phyloP scores from a whole-genome alignment of 2,888 invertebrate genomes.

The Danaus chrysippus region DNA sequence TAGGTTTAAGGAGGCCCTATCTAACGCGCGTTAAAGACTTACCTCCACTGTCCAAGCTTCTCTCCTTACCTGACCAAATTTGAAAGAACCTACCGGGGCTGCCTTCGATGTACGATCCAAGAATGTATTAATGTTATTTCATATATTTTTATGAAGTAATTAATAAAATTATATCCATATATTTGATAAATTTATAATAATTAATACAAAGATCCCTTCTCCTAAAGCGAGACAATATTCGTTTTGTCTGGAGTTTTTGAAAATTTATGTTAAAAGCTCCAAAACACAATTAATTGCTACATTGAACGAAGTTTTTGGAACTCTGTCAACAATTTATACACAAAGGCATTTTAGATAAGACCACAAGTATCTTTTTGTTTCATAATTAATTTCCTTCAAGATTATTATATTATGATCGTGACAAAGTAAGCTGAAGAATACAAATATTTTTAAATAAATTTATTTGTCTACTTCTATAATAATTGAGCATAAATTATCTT shows the following conservation, averaged over 20 bases:
- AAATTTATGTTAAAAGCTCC: slow-evolving; percentile 20
- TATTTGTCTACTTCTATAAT: not conserved
- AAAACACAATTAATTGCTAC: slow-evolving; percentile 47
- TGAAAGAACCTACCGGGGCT: too few relatives aligned
- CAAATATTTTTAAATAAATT: not conserved
- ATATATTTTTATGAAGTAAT: not conserved
- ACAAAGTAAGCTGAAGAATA: slow-evolving; percentile 24
- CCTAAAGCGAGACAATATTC: slow-evolving; percentile 5
- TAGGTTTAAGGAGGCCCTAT: too few relatives aligned
- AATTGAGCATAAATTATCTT: not conserved
- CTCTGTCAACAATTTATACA: slow-evolving; percentile 42
- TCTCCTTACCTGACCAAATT: too few relatives aligned
- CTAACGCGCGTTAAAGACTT: too few relatives aligned
- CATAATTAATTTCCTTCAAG: slow-evolving; percentile 38
- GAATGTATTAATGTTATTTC: too few relatives aligned
- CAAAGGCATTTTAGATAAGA: slow-evolving; percentile 39
- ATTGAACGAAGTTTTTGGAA: slow-evolving; percentile 41
- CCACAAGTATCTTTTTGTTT: slow-evolving; percentile 39
- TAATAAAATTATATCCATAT: not conserved
- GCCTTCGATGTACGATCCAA: too few relatives aligned
- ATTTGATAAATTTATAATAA: not conserved
- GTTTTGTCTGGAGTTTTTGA: slow-evolving; percentile 17
- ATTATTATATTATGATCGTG: slow-evolving; percentile 35
- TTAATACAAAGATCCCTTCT: not conserved
- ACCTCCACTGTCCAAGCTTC: too few relatives aligned